phyloP scores from a whole-genome alignment of 2,888 invertebrate genomes.

The Drosophila stalkeri region DNA sequence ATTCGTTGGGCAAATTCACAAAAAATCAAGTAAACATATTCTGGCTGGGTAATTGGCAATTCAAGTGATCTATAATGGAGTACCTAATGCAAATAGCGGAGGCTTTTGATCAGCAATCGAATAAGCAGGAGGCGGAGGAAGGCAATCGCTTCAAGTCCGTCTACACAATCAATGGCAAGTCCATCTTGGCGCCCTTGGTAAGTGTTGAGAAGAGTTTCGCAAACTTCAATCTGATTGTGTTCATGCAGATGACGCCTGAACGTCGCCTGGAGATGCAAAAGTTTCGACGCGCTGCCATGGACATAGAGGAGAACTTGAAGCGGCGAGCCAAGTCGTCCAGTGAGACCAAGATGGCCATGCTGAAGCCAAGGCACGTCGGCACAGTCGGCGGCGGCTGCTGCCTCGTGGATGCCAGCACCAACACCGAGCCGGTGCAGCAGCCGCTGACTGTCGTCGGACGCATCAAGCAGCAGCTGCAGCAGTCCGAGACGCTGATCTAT shows the following conservation, averaged over 20 bases:
- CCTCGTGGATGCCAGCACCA: conserved; percentile 48
- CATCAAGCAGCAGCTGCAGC: conserved; percentile 40
- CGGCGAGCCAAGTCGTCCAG: neutral
- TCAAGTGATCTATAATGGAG: conserved; percentile 46
- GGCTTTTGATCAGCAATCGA: conserved; percentile 12
- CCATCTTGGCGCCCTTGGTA: conserved; percentile 63
- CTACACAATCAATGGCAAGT: conserved; percentile 40
- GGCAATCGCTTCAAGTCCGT: conserved; percentile 31
- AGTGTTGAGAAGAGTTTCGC: conserved; percentile 6
- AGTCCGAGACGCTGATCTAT: conserved; percentile 58
- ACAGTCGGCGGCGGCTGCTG: neutral
- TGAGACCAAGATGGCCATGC: neutral
- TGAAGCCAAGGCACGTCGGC: neutral
- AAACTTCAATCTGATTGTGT: neutral
- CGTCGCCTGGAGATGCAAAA: conserved; percentile 56
- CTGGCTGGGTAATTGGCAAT: conserved; percentile 18
- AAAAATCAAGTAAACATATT: conserved; percentile 5
- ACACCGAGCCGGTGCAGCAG: conserved; percentile 18
- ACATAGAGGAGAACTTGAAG: conserved; percentile 26
- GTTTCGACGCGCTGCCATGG: conserved; percentile 40
- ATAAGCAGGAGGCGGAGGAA: neutral
- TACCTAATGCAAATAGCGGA: conserved; percentile 37
- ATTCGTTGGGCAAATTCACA: neutral
- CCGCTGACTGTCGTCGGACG: conserved; percentile 42
- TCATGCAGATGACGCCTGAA: conserved; percentile 53